Conservation (phyloP, 2,888 invertebrate species). For the Acronicta leporina region DNA sequence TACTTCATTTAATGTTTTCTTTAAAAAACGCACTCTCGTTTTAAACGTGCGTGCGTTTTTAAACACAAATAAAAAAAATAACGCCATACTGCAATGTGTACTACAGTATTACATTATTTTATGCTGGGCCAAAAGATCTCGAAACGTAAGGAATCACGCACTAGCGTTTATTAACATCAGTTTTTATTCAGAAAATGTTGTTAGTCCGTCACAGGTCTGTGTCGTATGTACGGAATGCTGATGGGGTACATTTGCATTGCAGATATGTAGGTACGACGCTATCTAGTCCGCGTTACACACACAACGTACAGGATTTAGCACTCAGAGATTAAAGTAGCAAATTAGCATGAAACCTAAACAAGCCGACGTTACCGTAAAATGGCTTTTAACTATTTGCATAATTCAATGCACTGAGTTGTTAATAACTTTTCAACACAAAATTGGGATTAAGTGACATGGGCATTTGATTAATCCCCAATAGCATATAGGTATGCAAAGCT, state of each 20-base stretch:
- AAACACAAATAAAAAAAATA: too few relatives aligned
- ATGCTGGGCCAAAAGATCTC: neutral
- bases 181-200: slow-evolving; percentile 49
- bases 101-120: neutral
- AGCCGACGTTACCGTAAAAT: slow-evolving; percentile 49
- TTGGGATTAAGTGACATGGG: slow-evolving; percentile 11
- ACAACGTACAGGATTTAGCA: slow-evolving; percentile 71
- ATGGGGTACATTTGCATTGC: slow-evolving; percentile 79
- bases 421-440: slow-evolving; percentile 21
- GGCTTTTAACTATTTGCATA: slow-evolving; percentile 51
- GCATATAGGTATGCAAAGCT: neutral
- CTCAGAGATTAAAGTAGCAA: slow-evolving; percentile 72
- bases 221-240: slow-evolving; percentile 63
- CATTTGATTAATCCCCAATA: neutral
- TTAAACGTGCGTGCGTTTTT: too few relatives aligned
- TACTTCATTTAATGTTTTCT: too few relatives aligned
- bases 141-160: slow-evolving; percentile 8
- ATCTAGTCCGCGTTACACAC: slow-evolving; percentile 58
- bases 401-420: slow-evolving; percentile 31
- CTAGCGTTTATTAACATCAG: slow-evolving; percentile 11
- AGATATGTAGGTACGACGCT: slow-evolving; percentile 69
- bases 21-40: too few relatives aligned
- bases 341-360: slow-evolving; percentile 72
- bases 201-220: slow-evolving; percentile 59
- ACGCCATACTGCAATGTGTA: too few relatives aligned